Conservation (phyloP, 2,888 invertebrate species). For the Drosophila subquinaria region DNA sequence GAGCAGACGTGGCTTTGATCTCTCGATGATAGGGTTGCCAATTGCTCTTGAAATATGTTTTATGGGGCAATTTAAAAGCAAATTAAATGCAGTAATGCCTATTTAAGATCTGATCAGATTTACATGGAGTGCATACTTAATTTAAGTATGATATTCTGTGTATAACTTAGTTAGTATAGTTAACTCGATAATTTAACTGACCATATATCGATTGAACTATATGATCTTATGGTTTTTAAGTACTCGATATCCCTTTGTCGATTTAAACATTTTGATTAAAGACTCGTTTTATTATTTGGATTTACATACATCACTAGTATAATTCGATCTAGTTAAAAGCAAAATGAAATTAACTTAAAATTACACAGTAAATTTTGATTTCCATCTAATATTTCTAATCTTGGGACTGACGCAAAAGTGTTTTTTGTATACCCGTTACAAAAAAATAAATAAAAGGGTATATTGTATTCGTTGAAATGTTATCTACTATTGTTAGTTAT, state of each 20-base stretch:
- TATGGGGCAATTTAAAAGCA: slow-evolving; percentile 4
- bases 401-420: slow-evolving; percentile 4
- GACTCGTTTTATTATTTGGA: too few relatives aligned
- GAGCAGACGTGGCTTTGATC: slow-evolving; percentile 30
- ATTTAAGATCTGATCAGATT: neutral
- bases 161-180: too few relatives aligned
- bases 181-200: too few relatives aligned
- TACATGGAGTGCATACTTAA: neutral
- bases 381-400: slow-evolving; percentile 1
- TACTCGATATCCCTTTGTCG: too few relatives aligned
- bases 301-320: too few relatives aligned
- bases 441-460: too few relatives aligned
- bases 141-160: too few relatives aligned
- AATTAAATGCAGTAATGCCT: neutral
- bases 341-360: neutral
- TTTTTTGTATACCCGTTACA: neutral
- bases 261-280: too few relatives aligned
- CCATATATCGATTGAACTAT: too few relatives aligned
- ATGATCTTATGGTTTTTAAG: too few relatives aligned
- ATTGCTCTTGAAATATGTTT: slow-evolving; percentile 33
- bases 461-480: too few relatives aligned
- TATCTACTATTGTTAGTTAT: too few relatives aligned
- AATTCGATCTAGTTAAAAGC: neutral
- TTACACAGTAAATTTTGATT: neutral
- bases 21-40: slow-evolving; percentile 29